phyloP scores from a whole-genome alignment of 2,888 invertebrate genomes.

The Corythucha ciliata region DNA sequence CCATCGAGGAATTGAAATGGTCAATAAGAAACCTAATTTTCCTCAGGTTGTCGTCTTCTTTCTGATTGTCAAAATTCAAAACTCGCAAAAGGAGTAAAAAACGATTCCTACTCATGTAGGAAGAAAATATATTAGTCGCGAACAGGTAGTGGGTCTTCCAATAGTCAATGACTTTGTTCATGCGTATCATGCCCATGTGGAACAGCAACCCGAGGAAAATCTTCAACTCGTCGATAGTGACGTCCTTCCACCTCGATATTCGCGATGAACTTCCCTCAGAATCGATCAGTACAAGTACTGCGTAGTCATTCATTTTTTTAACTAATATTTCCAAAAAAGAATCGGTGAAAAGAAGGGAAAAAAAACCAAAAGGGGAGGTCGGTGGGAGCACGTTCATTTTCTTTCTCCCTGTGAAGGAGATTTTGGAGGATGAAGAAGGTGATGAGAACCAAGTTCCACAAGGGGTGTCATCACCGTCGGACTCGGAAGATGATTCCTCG shows the following conservation, averaged over 20 bases:
- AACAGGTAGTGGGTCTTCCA: conserved; percentile 17
- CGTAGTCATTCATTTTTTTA: neutral
- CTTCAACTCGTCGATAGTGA: conserved; percentile 4
- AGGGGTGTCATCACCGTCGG: no score
- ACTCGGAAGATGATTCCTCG: no score
- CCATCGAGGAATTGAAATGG: conserved; percentile 28
- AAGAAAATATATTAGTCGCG: neutral
- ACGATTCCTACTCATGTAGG: conserved; percentile 10
- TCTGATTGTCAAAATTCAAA: no score
- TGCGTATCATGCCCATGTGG: conserved; percentile 15
- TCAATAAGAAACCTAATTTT: conserved; percentile 31
- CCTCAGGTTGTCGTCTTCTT: no score
- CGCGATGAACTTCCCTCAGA: neutral
- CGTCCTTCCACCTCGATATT: neutral
- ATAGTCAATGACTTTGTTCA: conserved; percentile 16
- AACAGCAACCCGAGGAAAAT: conserved; percentile 5
- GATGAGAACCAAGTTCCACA: no score
- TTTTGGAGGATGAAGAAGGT: no score
- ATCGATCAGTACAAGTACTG: neutral
- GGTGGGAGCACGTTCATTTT: no score
- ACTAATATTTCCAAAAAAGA: conserved; percentile 1
- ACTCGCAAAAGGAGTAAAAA: neutral
- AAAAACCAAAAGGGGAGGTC: no score
- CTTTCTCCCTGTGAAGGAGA: no score
- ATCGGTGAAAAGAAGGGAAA: no score